A percentile compares a stretch with the other conserved stretches of the same genome.
phyloP scores from a whole-genome alignment of 2,113 vertebrate genomes.

The Astatotilapia flaviijosephi region DNA sequence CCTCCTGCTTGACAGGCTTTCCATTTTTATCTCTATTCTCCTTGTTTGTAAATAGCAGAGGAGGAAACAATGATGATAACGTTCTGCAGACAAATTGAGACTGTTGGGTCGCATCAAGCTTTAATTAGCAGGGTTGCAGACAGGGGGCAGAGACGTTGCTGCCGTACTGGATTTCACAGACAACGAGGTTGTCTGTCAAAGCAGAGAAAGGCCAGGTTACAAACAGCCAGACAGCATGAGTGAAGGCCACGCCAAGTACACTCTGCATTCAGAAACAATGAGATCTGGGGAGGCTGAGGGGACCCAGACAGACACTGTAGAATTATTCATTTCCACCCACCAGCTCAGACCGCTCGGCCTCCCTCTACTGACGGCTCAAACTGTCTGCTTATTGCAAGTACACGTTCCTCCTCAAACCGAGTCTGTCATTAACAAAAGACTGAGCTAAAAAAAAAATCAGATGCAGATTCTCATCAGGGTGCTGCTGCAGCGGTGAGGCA shows the following conservation, averaged over 20 bases:
- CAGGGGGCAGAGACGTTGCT: neutral
- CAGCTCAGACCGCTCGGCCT: conserved; percentile 7
- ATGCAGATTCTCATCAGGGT: neutral
- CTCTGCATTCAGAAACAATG: conserved; percentile 43
- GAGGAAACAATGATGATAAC: conserved; percentile 17
- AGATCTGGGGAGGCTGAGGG: conserved; percentile 21
- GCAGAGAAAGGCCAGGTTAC: conserved; percentile 44
- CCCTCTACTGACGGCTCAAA: neutral
- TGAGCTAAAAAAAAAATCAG: neutral
- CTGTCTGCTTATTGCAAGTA: conserved; percentile 1
- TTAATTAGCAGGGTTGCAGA: conserved; percentile 61
- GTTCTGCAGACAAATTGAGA: conserved; percentile 48
- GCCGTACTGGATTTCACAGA: conserved; percentile 57
- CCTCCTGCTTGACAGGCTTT: neutral
- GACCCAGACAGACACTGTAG: conserved; percentile 48
- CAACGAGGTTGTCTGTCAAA: conserved; percentile 2
- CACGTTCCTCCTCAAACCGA: neutral
- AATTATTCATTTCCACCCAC: conserved; percentile 57
- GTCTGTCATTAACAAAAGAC: neutral
- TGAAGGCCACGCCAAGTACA: conserved; percentile 25
- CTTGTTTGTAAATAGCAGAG: neutral
- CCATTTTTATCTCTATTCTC: neutral
- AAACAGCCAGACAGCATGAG: neutral
- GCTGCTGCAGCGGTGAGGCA: neutral
- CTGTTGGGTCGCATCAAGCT: conserved; percentile 49